phyloP scores from a whole-genome alignment of 1,140 invertebrate genomes.

The Lepidotrigona ventralis region DNA sequence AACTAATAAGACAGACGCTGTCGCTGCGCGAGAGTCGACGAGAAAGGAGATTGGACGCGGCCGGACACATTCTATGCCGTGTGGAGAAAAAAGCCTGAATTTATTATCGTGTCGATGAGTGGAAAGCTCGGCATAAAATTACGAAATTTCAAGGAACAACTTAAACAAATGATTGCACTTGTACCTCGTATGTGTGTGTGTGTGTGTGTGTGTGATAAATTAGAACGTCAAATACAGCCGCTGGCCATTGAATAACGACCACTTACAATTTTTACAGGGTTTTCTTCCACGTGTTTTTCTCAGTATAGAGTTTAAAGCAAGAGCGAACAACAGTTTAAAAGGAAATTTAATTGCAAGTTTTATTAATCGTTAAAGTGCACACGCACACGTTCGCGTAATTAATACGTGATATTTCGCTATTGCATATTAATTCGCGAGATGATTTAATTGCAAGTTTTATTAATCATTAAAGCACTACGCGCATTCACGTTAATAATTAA shows the following conservation, averaged over 20 bases:
- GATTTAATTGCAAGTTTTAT: too few species aligned
- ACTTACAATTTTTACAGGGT: not conserved
- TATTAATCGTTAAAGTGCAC: too few species aligned
- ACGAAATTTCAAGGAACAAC: not conserved
- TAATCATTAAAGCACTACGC: too few species aligned
- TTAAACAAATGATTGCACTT: not conserved
- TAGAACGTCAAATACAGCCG: not conserved
- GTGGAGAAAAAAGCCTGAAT: not conserved
- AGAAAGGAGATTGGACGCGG: constrained; percentile 23
- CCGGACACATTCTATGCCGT: not conserved
- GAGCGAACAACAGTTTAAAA: too few species aligned
- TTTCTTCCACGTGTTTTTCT: not conserved
- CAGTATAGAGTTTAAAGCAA: too few species aligned
- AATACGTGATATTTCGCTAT: too few species aligned
- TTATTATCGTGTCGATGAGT: constrained; percentile 1
- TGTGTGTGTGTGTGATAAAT: not conserved
- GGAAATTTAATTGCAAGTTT: too few species aligned
- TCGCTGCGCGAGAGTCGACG: not conserved
- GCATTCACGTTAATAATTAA: too few species aligned
- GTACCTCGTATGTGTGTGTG: not conserved
- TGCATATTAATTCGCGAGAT: too few species aligned
- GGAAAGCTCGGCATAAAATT: not conserved
- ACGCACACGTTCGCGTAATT: too few species aligned
- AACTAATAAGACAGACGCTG: constrained; percentile 57
- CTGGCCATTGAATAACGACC: too few species aligned